phyloP scores from a whole-genome alignment of 2,797 vertebrate species.

The Syngnathus acus region DNA sequence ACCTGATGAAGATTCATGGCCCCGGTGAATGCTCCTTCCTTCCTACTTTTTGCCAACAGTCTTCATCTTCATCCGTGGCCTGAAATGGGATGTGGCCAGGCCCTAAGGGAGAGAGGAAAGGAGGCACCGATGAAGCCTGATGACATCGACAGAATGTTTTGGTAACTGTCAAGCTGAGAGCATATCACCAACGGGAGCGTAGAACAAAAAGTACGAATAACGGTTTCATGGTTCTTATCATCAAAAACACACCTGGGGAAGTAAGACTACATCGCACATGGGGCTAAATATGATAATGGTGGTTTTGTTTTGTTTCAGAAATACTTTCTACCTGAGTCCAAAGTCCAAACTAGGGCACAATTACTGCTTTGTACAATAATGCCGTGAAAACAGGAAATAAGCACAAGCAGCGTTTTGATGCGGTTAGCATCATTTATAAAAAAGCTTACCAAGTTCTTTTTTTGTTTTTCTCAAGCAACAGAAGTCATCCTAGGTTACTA shows the following conservation, averaged over 20 bases:
- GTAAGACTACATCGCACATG: not conserved
- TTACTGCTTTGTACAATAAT: not conserved
- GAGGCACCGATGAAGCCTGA: conserved; percentile 1
- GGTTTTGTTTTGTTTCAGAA: not conserved
- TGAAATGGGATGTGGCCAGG: conserved; percentile 19
- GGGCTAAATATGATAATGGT: not conserved
- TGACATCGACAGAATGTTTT: conserved; percentile 19
- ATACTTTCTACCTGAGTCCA: not conserved
- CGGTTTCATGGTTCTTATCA: no score
- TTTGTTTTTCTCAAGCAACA: not conserved
- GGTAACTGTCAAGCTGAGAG: not conserved
- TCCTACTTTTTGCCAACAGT: conserved; percentile 25
- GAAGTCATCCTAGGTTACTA: no score
- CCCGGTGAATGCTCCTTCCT: conserved; percentile 25
- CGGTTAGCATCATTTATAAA: not conserved
- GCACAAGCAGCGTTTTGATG: not conserved
- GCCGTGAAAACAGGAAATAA: not conserved
- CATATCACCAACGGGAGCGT: no score
- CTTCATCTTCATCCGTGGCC: conserved; percentile 22
- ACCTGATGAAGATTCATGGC: conserved; percentile 96
- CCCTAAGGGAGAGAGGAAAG: conserved; percentile 15
- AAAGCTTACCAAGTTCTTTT: not conserved
- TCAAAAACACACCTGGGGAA: not conserved
- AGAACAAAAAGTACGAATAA: no score
- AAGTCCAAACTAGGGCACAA: not conserved